phyloP scores from a whole-genome alignment of 2,113 vertebrate species.

The Hyperoodon ampullatus region DNA sequence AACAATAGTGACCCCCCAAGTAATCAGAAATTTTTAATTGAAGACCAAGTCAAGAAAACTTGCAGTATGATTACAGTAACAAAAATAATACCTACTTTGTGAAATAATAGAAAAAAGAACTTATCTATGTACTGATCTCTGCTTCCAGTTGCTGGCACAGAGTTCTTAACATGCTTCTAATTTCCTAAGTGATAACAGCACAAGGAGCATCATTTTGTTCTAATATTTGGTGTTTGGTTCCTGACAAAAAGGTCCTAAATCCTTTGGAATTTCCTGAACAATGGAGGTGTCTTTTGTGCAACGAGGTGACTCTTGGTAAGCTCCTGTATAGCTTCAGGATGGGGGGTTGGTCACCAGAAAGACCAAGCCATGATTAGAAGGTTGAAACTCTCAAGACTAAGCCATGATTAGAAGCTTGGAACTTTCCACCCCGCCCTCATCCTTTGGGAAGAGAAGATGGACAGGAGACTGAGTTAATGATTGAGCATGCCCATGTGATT shows the following conservation, averaged over 20 bases:
- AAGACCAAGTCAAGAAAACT: neutral
- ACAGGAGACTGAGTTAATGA: neutral
- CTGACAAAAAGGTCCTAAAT: neutral
- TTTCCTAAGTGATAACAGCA: neutral
- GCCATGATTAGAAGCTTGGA: neutral
- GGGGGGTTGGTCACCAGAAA: neutral
- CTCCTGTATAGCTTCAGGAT: neutral
- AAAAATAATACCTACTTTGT: conserved; percentile 57
- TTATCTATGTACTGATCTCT: neutral
- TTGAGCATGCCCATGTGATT: neutral
- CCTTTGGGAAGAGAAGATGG: neutral
- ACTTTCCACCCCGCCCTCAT: neutral
- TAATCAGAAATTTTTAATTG: neutral
- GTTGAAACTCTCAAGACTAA: neutral
- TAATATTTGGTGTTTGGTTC: neutral
- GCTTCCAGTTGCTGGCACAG: neutral
- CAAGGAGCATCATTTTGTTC: neutral
- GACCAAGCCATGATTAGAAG: neutral
- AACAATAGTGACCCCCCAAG: neutral
- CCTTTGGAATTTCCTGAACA: neutral
- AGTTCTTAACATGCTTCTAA: neutral
- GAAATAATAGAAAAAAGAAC: neutral
- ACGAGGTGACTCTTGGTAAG: neutral
- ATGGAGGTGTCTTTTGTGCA: neutral
- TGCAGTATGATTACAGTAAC: neutral